Percentiles rank a stretch among this genome's conserved stretches.
Conservation (phyloP, 2,113 vertebrate genomes). For the Dicentrarchus labrax region DNA sequence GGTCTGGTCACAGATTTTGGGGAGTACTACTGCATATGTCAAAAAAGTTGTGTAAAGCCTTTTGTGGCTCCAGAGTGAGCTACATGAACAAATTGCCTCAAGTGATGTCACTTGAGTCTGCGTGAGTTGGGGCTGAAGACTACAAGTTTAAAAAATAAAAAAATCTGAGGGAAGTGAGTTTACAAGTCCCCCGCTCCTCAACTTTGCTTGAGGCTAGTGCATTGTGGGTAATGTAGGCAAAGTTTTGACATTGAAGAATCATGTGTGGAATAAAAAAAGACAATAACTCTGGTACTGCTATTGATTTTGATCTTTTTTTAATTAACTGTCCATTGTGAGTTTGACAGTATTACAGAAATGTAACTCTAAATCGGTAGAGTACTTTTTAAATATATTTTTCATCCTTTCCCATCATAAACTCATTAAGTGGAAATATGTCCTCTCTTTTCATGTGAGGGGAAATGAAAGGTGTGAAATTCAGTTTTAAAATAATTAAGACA, state of each 20-base stretch:
- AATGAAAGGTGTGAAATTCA: constrained; percentile 6
- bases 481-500: constrained; percentile 31
- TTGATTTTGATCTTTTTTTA: no score
- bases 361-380: not conserved
- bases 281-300: no score
- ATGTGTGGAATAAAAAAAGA: not conserved
- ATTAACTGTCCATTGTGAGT: no score
- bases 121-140: not conserved
- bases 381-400: not conserved
- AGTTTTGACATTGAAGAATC: not conserved
- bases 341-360: no score
- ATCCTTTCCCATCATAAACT: not conserved
- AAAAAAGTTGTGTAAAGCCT: not conserved
- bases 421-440: not conserved
- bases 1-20: no score
- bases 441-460: not conserved
- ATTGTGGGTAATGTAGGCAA: not conserved
- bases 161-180: no score
- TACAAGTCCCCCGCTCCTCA: not conserved
- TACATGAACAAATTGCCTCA: not conserved
- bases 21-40: no score
- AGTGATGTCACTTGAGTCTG: not conserved
- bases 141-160: not conserved
- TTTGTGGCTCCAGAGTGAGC: not conserved
- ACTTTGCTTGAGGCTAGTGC: not conserved